A percentile compares a stretch with the other conserved stretches of the same genome.
Conservation (phyloP, 64 coral and sea anemone genomes). For the Anthopleura sola region DNA sequence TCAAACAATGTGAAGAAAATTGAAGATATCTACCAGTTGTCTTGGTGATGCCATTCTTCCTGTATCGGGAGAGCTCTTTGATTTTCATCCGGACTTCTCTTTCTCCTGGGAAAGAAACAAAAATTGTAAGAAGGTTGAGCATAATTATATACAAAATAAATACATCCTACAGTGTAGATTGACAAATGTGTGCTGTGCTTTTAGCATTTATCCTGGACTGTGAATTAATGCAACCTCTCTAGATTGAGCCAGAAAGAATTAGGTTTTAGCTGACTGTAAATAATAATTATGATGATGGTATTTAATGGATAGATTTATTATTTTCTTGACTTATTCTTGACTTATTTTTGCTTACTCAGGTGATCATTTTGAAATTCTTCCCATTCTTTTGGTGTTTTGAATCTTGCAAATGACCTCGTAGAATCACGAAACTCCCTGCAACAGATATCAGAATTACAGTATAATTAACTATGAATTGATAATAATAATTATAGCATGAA, state of each 20-base stretch:
- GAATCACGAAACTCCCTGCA: conserved; percentile 90
- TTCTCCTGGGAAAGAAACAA: conserved; percentile 51
- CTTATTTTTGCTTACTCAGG: conserved; percentile 65
- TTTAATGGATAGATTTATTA: no score
- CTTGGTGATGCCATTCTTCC: conserved; percentile 95
- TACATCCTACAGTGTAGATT: no score
- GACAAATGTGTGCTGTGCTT: no score
- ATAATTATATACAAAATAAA: neutral
- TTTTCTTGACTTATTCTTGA: neutral
- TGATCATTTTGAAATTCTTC: conserved; percentile 88
- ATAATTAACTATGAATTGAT: no score
- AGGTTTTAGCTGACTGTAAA: no score
- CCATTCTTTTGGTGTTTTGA: conserved; percentile 77
- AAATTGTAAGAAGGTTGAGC: neutral
- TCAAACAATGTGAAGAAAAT: neutral
- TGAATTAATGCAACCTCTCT: no score
- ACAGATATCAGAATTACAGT: neutral
- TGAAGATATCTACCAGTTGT: conserved; percentile 58
- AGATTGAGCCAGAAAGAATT: no score
- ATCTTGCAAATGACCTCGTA: conserved; percentile 87
- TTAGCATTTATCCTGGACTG: no score
- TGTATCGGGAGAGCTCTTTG: conserved; percentile 85
- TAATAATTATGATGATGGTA: no score
- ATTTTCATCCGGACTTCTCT: conserved; percentile 80
- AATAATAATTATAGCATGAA: no score